Evolutionary conservation across 2,113 vertebrate species (phyloP).

Genomic region (Lepidothrix coronata): DNA sequence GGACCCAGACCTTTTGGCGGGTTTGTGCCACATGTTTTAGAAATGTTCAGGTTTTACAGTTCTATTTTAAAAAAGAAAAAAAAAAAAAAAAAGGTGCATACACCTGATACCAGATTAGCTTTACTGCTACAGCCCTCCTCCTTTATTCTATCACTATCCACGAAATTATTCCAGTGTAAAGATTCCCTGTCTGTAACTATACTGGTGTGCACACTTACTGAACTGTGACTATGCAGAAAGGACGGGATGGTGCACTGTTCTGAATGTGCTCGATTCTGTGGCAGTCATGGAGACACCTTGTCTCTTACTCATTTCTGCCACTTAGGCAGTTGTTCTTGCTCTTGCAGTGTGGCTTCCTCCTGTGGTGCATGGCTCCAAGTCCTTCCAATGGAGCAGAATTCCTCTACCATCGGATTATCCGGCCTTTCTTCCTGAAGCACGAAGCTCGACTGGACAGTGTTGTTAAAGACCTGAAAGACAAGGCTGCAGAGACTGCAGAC

Average conservation of each 20-base stretch:
- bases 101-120: not conserved
- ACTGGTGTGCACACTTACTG: accelerated
- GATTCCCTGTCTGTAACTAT: not conserved
- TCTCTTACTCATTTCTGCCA: not conserved
- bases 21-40: not conserved
- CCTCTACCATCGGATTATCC: conserved; percentile 88
- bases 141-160: not conserved
- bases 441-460: conserved; percentile 82
- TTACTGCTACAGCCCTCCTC: not conserved
- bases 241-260: not conserved
- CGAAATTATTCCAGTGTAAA: not conserved
- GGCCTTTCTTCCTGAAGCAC: conserved; percentile 91
- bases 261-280: not conserved
- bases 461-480: conserved; percentile 88
- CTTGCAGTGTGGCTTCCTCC: conserved; percentile 87
- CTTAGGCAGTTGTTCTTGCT: not conserved
- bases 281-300: not conserved
- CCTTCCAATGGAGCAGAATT: conserved; percentile 86
- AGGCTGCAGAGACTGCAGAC: conserved; percentile 89
- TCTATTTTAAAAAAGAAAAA: not conserved
- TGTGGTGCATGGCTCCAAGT: conserved; percentile 96
- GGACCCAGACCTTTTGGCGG: not conserved
- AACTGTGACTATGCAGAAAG: not conserved
- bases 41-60: not conserved
- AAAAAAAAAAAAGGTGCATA: no score